Evolutionary conservation across 2,113 vertebrate genomes (phyloP).

Genomic region (Gymnogyps californianus): DNA sequence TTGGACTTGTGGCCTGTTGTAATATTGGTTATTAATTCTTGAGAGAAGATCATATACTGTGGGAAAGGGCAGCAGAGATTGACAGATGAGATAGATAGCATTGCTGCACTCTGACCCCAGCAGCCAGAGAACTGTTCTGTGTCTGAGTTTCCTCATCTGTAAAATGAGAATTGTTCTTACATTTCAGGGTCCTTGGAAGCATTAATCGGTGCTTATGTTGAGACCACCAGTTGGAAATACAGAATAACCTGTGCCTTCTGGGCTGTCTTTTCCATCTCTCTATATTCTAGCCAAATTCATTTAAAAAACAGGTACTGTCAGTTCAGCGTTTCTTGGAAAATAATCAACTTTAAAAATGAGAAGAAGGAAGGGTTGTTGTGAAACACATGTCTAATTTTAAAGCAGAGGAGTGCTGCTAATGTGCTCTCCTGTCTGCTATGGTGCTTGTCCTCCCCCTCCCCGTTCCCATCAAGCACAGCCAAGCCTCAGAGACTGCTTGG

Average conservation of each 20-base stretch:
- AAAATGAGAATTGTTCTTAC: background rate
- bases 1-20: background rate
- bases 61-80: slow-evolving; percentile 20
- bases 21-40: slow-evolving; percentile 35
- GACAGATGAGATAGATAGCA: background rate
- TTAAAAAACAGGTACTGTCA: background rate
- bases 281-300: background rate
- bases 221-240: background rate
- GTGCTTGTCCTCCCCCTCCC: background rate
- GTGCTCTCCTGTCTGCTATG: background rate
- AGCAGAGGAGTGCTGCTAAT: background rate
- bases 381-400: background rate
- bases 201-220: background rate
- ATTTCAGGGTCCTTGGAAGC: background rate
- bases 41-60: background rate
- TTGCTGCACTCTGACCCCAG: background rate
- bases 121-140: background rate
- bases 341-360: background rate
- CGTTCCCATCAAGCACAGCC: background rate
- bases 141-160: background rate
- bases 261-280: background rate
- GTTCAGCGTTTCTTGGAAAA: background rate
- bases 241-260: background rate
- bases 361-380: background rate
- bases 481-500: background rate